Percentiles rank a stretch among this genome's conserved stretches.
These are phyloP conservation scores for Cremastobaeus sp. DNA, from an alignment of 2,888 invertebrate genomes.

Conservation along the genomic window DNA sequence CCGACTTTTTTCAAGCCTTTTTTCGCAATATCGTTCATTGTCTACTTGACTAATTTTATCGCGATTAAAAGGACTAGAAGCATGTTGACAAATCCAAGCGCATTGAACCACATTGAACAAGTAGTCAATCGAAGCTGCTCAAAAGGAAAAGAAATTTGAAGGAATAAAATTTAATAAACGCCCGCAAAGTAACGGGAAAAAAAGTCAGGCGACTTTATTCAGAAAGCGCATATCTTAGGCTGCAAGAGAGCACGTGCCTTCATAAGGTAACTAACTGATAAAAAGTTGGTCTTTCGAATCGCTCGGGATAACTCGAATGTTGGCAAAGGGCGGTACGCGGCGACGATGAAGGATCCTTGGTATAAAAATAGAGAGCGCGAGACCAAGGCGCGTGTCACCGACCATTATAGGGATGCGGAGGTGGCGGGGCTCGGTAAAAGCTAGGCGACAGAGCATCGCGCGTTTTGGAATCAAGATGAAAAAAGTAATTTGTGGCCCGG, in stretches of 20 bases:
- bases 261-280: conserved; percentile 50
- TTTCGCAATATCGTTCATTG: conserved; percentile 43
- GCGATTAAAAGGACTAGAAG: too few species aligned
- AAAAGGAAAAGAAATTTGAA: too few species aligned
- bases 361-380: conserved; percentile 41
- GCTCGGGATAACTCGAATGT: conserved; percentile 12
- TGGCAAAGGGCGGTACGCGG: conserved; percentile 31
- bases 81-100: too few species aligned
- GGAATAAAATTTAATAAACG: too few species aligned
- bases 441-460: conserved; percentile 27
- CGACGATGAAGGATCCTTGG: conserved; percentile 42
- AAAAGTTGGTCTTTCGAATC: conserved; percentile 38
- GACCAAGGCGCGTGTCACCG: conserved; percentile 47
- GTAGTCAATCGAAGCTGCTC: too few species aligned
- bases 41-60: conserved; percentile 21
- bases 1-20: conserved; percentile 19
- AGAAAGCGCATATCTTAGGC: conserved; percentile 12
- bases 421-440: not conserved
- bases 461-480: conserved; percentile 17
- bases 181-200: not conserved
- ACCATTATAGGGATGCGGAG: conserved; percentile 29
- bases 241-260: conserved; percentile 28
- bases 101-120: too few species aligned
- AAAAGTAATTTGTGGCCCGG: conserved; percentile 39
- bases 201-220: not conserved